phyloP scores from a whole-genome alignment of 2,797 vertebrate species.

The Gouania willdenowi region DNA sequence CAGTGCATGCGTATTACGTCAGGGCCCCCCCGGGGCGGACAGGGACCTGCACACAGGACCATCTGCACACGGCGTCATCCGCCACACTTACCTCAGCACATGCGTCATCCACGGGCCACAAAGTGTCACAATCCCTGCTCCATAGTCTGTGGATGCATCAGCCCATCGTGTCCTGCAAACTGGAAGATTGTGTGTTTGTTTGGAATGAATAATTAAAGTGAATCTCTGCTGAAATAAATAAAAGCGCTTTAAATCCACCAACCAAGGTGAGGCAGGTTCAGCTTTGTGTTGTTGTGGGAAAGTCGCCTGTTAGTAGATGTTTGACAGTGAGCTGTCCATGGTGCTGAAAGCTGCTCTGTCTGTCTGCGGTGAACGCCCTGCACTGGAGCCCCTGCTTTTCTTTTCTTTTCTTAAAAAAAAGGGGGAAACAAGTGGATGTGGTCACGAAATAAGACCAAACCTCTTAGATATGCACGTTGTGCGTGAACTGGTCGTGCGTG shows the following conservation, averaged over 20 bases:
- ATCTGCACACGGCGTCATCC: constrained; percentile 68
- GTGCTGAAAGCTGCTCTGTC: constrained; percentile 51
- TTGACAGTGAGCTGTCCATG: constrained; percentile 51
- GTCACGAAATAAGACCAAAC: too few relatives aligned
- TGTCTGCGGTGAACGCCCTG: constrained; percentile 65
- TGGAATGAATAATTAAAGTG: too few relatives aligned
- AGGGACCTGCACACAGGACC: constrained; percentile 57
- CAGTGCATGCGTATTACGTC: constrained; percentile 41
- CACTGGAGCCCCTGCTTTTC: constrained; percentile 46
- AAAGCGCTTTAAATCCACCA: too few relatives aligned
- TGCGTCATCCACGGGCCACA: constrained; percentile 59
- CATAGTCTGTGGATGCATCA: too few relatives aligned
- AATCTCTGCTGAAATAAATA: too few relatives aligned
- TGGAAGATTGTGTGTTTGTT: neutral
- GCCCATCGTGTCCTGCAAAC: too few relatives aligned
- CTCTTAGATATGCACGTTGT: too few relatives aligned
- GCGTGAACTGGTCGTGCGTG: too few relatives aligned
- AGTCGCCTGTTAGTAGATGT: too few relatives aligned
- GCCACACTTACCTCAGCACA: constrained; percentile 70
- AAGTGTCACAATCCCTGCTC: constrained; percentile 49
- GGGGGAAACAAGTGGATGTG: neutral
- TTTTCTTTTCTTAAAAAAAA: too few relatives aligned
- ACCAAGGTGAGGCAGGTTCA: neutral
- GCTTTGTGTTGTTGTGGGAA: too few relatives aligned
- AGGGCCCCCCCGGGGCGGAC: constrained; percentile 44